Base-by-base conservation (phyloP, 2,797 vertebrate species). In the Clarias laeviceps region DNA sequence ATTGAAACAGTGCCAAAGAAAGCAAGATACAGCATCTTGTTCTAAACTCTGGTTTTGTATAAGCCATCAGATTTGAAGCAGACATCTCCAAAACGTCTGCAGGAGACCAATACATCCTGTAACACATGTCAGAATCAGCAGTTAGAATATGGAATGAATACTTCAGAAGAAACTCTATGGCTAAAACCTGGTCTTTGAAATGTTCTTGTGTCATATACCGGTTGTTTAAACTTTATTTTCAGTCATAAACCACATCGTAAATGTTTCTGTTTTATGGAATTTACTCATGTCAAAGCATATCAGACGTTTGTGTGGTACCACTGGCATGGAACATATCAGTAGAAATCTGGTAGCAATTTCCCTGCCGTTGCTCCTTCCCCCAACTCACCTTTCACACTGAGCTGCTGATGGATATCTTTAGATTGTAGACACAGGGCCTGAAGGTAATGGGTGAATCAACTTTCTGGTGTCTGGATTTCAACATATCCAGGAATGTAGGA, bases 281-380 rank as follows among this genome's bases (percentile, higher is more conserved):
- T 34, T 74, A 68, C 72, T 86, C 69, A 40, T 78, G 80, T 76
- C 54, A 74, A 78, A 78, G 54, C 22, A 54, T 72, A 86, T 82
- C 54, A 79, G 68, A 34, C 24, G 70, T 68, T 69, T 86, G 80
- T 82, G 54, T 81, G 70, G 57, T 81, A 56, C 64, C 61, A 54
- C 82, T 65, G 80, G 62, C 80, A 69, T 82, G 79, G 70, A 85
- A 68, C 80, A 78, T 64, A 81, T 69, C 80, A 62, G 64, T 14
- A 11, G 56, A 82, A 82, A 69, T 86, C 72, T 86, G 85, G 72
- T 70, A 86, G 80, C 80, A 82, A 86, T 86, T 82, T 82, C 54
- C 70, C 72, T 78, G n/a, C 80, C 80, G 15, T 77, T 70, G 65
- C 72, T 59, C 37, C 56, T n/a, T 2, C 54, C 65, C 37, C 54